Conservation (phyloP, 1,140 invertebrate genomes). For the Dreissena rostriformis region DNA sequence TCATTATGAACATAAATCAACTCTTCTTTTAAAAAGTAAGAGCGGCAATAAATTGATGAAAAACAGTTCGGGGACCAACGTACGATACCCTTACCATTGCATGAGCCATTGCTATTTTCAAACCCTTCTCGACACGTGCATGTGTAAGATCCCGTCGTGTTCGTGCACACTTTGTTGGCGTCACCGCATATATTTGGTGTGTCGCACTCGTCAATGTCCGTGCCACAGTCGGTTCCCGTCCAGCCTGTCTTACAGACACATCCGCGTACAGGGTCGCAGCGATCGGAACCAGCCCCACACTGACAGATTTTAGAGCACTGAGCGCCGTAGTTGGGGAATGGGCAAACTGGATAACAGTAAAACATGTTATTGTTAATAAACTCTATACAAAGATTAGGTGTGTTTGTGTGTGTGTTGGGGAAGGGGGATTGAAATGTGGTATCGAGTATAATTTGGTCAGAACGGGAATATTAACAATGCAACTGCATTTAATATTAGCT, state of each 20-base stretch:
- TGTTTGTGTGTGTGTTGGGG: not conserved
- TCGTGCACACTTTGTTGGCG: conserved; percentile 45
- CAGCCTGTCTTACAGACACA: conserved; percentile 64
- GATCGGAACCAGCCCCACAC: conserved; percentile 41
- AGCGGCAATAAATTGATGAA: not conserved
- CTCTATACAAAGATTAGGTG: not conserved
- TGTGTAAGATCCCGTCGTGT: conserved; percentile 57
- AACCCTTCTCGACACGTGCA: conserved; percentile 59
- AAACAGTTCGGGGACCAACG: not conserved
- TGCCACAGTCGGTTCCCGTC: conserved; percentile 60
- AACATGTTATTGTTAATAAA: not conserved
- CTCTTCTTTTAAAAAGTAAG: not conserved
- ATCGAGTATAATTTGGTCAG: too few species aligned
- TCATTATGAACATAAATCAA: not conserved
- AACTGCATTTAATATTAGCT: not conserved
- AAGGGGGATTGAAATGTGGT: too few species aligned
- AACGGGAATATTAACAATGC: not conserved
- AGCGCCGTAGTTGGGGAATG: conserved; percentile 49
- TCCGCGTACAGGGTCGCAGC: conserved; percentile 55
- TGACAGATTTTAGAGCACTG: conserved; percentile 55
- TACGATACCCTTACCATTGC: conserved; percentile 32
- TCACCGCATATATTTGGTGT: conserved; percentile 30
- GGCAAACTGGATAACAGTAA: conserved; percentile 30
- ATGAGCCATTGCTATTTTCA: not conserved
- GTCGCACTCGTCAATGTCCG: conserved; percentile 61